Evolutionary conservation across 1,140 invertebrate species (phyloP).

Genomic region (Caerostris darwini): DNA sequence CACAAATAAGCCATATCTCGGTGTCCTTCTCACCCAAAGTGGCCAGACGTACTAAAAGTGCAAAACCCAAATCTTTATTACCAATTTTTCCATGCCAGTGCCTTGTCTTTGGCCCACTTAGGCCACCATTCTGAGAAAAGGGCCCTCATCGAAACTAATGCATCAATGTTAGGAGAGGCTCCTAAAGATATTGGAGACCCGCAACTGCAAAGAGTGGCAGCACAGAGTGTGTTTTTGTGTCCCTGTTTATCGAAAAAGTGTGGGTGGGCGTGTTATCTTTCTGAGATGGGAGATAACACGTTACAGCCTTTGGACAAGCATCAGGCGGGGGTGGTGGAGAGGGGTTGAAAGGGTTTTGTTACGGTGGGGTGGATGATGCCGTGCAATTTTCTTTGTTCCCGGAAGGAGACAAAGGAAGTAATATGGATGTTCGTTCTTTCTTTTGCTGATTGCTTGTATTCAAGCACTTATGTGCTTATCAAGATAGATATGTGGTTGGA

Average conservation of each 20-base stretch:
- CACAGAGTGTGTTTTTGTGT: constrained; percentile 24
- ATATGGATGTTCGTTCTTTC: neutral
- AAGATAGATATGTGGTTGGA: too few species aligned
- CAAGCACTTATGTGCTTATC: too few species aligned
- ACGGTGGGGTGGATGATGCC: neutral
- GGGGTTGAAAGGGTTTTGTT: neutral
- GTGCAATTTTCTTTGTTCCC: neutral
- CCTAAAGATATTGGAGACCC: constrained; percentile 6
- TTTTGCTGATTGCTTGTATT: too few species aligned
- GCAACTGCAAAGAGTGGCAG: neutral
- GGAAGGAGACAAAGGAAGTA: neutral
- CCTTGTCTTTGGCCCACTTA: neutral
- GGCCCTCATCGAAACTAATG: constrained; percentile 17
- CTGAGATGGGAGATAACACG: constrained; percentile 11
- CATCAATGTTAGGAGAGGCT: neutral
- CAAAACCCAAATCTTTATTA: constrained; percentile 7
- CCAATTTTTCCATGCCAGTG: neutral
- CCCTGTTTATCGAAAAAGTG: constrained; percentile 7
- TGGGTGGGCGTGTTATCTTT: constrained; percentile 41
- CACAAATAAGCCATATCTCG: neutral
- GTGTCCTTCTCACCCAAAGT: neutral
- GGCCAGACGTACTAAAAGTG: neutral
- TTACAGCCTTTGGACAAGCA: neutral
- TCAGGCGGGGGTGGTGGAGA: neutral
- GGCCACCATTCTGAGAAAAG: neutral